Evolutionary conservation across 2,888 invertebrate genomes (phyloP).

Genomic region (Tachina grossa): DNA sequence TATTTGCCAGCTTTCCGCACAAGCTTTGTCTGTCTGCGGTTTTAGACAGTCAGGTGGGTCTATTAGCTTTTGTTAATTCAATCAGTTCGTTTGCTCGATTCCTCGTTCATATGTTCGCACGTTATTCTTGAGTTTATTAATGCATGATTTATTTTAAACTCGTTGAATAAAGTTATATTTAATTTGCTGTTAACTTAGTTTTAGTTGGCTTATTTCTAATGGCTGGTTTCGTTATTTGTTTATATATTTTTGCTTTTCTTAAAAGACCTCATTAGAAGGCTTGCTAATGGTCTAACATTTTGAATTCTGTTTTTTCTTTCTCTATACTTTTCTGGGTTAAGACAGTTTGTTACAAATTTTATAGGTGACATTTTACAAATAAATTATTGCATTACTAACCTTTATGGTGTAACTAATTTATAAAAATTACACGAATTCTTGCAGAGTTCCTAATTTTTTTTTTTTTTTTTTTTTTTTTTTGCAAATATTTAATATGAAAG

Average conservation of each 20-base stretch:
- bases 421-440: too few species aligned
- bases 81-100: constrained; percentile 23
- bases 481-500: too few species aligned
- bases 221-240: not conserved
- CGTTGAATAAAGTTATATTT: constrained; percentile 41
- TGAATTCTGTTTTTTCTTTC: not conserved
- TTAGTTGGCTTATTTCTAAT: constrained; percentile 11
- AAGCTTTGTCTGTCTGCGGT: not conserved
- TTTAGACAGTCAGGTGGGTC: constrained; percentile 69
- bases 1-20: constrained; percentile 13
- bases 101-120: constrained; percentile 45
- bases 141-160: constrained; percentile 65
- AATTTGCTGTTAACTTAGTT: constrained; percentile 40
- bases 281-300: constrained; percentile 18
- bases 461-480: too few species aligned
- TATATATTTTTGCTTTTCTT: not conserved
- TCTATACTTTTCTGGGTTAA: constrained; percentile 40
- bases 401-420: not conserved
- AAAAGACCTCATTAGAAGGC: constrained; percentile 37
- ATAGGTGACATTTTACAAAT: not conserved
- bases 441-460: too few species aligned
- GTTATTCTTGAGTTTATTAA: constrained; percentile 51
- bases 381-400: constrained; percentile 3
- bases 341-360: constrained; percentile 33
- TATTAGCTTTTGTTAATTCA: constrained; percentile 44